Percentiles rank a stretch among this genome's conserved stretches.
Evolutionary conservation across 2,888 invertebrate genomes (phyloP).

Genomic region (Euproctis similis): DNA sequence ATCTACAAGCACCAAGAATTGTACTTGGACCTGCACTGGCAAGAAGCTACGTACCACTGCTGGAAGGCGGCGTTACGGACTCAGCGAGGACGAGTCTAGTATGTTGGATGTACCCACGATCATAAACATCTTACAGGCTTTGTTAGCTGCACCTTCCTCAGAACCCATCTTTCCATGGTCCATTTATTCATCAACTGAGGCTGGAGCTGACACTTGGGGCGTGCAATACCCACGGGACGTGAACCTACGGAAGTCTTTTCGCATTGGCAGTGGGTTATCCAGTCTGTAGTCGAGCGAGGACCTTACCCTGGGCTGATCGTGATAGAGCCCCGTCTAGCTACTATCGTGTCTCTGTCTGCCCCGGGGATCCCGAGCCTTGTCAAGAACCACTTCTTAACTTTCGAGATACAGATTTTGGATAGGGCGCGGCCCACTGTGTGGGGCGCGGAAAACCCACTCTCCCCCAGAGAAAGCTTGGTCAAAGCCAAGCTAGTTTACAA

Average conservation of each 20-base stretch:
- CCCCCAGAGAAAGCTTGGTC: background rate
- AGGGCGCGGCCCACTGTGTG: background rate
- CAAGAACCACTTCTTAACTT: background rate
- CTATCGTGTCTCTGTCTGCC: background rate
- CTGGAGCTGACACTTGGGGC: background rate
- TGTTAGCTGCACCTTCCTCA: background rate
- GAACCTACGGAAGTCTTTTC: background rate
- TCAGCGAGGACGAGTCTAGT: background rate
- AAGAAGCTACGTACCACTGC: background rate
- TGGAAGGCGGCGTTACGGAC: background rate
- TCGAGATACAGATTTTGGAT: background rate
- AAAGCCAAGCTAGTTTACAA: background rate
- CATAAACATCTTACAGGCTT: background rate
- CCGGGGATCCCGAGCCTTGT: background rate
- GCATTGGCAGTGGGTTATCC: background rate
- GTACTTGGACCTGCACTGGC: background rate
- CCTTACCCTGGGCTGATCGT: background rate
- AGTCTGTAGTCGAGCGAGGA: background rate
- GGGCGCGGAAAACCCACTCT: background rate
- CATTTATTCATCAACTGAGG: background rate
- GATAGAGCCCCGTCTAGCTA: background rate
- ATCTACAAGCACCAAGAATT: background rate
- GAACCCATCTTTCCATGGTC: background rate
- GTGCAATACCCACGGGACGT: background rate
- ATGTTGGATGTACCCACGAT: background rate